Percentiles rank a stretch among this genome's conserved stretches.
Conservation (phyloP, 2,888 invertebrate genomes). For the Drosophila rubida region DNA sequence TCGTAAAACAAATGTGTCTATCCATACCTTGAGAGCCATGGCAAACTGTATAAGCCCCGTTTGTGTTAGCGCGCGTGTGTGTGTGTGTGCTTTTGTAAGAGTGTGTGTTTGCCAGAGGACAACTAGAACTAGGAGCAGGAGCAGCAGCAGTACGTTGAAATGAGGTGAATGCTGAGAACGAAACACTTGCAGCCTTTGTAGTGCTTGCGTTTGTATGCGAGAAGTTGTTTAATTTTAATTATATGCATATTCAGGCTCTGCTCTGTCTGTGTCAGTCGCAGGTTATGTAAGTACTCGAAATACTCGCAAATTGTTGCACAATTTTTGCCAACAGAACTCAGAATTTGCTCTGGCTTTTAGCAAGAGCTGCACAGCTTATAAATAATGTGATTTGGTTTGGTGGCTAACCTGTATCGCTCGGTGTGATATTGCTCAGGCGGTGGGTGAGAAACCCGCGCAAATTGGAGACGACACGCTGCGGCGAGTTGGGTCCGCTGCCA, state of each 20-base stretch:
- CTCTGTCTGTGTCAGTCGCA: conserved; percentile 33
- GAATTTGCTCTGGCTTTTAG: too few relatives aligned
- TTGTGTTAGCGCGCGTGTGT: not conserved
- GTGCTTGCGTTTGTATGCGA: conserved; percentile 58
- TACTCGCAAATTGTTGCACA: not conserved
- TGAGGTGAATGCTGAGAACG: conserved; percentile 23
- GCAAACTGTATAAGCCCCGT: not conserved
- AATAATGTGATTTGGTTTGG: not conserved
- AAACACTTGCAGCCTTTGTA: conserved; percentile 55
- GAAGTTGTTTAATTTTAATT: conserved; percentile 78
- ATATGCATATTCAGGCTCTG: conserved; percentile 42
- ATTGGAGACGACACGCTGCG: conserved; percentile 90
- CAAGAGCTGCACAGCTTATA: too few relatives aligned
- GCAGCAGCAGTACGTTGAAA: not conserved
- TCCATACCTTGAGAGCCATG: conserved; percentile 51
- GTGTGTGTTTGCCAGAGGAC: conserved; percentile 50
- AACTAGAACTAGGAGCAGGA: conserved; percentile 24
- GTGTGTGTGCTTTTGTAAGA: conserved; percentile 18
- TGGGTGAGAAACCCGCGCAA: conserved; percentile 90
- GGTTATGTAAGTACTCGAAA: conserved; percentile 66
- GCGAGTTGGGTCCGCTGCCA: conserved; percentile 88
- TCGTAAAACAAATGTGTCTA: conserved; percentile 67
- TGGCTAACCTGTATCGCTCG: conserved; percentile 90
- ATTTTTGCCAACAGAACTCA: not conserved
- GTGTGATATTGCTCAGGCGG: conserved; percentile 88